Evolutionary conservation across 2,888 invertebrate genomes (phyloP).

Genomic region (Nymphalis polychloros): DNA sequence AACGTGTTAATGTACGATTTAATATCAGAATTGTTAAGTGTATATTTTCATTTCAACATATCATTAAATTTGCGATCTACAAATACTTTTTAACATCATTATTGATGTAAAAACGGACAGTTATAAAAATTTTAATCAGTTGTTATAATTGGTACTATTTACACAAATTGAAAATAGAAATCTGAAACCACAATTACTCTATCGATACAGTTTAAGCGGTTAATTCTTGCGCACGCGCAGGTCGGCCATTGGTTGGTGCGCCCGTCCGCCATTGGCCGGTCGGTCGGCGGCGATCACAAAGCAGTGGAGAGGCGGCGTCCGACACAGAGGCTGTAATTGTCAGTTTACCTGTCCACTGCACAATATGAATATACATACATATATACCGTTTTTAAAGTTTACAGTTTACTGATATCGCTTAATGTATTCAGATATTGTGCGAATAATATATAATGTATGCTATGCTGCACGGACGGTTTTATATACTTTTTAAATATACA

Average conservation of each 20-base stretch:
- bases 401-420: constrained; percentile 15
- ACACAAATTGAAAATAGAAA: constrained; percentile 2
- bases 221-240: constrained; percentile 67
- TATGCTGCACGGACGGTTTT: no score
- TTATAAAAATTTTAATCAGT: no score
- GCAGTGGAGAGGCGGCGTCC: constrained; percentile 72
- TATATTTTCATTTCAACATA: no score
- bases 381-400: constrained; percentile 37
- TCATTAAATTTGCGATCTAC: no score
- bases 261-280: constrained; percentile 67
- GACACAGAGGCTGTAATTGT: constrained; percentile 57
- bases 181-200: constrained; percentile 47
- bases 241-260: constrained; percentile 68
- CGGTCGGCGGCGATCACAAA: constrained; percentile 65
- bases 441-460: background rate
- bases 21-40: background rate
- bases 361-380: constrained; percentile 68
- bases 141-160: no score
- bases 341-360: constrained; percentile 57
- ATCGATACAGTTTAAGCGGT: constrained; percentile 60
- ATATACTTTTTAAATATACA: no score
- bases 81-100: no score
- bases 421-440: constrained; percentile 30
- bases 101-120: background rate
- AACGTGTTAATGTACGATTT: background rate